Conservation (phyloP, 2,113 vertebrate species). For the Petroica traversi region DNA sequence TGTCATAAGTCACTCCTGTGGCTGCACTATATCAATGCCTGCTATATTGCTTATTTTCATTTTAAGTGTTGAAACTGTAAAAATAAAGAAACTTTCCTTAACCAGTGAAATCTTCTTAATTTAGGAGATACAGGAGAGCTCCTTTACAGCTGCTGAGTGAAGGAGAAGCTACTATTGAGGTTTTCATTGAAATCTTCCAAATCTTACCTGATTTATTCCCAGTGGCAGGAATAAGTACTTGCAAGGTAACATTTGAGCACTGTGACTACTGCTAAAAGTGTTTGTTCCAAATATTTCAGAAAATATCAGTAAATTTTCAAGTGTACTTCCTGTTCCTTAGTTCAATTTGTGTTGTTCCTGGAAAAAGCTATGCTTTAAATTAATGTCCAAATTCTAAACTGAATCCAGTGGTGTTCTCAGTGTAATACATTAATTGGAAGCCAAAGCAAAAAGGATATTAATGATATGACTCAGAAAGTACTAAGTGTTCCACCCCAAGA, state of each 20-base stretch:
- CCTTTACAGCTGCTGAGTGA: background rate
- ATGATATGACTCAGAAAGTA: background rate
- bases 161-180: background rate
- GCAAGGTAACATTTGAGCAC: background rate
- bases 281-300: background rate
- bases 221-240: background rate
- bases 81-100: background rate
- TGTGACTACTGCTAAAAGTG: background rate
- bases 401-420: background rate
- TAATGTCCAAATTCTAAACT: background rate
- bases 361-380: background rate
- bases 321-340: background rate
- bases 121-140: background rate
- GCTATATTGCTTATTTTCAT: background rate
- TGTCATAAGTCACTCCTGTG: background rate
- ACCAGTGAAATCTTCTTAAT: background rate
- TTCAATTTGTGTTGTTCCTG: background rate
- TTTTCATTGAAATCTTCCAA: background rate
- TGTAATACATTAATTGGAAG: background rate
- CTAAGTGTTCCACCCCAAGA: background rate
- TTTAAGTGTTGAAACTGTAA: background rate
- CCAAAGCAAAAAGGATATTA: background rate
- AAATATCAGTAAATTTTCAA: background rate
- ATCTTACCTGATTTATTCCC: background rate
- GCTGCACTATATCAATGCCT: background rate